A percentile compares a stretch with the other conserved stretches of the same genome.
Conservation (phyloP, 2,113 vertebrate genomes). For the Hippopotamus amphibius region DNA sequence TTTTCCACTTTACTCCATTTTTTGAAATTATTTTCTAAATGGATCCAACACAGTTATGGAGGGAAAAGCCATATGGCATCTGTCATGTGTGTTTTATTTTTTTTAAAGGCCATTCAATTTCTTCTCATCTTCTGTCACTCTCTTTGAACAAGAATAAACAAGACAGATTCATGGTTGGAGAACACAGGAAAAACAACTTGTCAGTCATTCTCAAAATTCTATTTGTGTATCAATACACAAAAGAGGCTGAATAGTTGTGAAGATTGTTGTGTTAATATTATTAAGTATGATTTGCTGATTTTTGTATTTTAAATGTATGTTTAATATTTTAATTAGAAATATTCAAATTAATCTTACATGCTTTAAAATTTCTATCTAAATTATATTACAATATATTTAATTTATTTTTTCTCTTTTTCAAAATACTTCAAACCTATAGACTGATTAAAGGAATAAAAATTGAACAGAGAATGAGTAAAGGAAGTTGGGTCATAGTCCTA, state of each 20-base stretch:
- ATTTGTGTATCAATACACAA: not conserved
- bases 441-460: not conserved
- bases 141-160: conserved; percentile 48
- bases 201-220: conserved; percentile 33
- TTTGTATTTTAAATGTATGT: not conserved
- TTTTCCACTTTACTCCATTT: not conserved
- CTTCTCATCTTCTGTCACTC: conserved; percentile 59
- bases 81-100: conserved; percentile 43
- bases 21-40: conserved; percentile 1
- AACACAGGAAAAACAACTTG: conserved; percentile 43
- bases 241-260: not conserved
- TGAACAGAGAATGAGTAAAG: not conserved
- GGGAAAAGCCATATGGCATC: not conserved
- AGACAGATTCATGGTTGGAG: conserved; percentile 9
- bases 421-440: not conserved
- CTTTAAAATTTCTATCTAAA: not conserved
- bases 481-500: not conserved
- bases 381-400: not conserved
- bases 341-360: not conserved
- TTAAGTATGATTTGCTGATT: not conserved
- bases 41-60: not conserved
- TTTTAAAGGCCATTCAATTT: conserved; percentile 36
- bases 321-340: not conserved
- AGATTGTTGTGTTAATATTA: not conserved
- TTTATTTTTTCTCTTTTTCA: not conserved